phyloP scores from a whole-genome alignment of 1,140 invertebrate genomes.

The Aphaenogaster floridana region DNA sequence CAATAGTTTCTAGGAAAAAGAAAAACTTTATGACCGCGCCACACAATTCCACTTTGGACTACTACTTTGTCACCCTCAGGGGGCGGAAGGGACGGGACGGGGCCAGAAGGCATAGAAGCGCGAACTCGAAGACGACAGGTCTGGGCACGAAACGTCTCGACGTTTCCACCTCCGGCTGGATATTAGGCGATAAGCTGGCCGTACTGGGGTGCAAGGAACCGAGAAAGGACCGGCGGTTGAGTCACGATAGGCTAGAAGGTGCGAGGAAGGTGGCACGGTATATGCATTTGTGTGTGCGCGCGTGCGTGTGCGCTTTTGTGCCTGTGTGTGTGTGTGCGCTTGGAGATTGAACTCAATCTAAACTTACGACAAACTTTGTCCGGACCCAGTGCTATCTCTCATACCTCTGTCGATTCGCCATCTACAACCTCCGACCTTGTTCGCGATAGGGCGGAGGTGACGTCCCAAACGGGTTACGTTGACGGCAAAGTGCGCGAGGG shows the following conservation, averaged over 20 bases:
- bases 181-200: conserved; percentile 73
- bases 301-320: neutral
- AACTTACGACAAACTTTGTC: conserved; percentile 77
- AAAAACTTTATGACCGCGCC: conserved; percentile 9
- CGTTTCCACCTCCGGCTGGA: conserved; percentile 68
- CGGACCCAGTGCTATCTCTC: conserved; percentile 70
- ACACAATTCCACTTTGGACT: conserved; percentile 58
- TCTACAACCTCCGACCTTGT: conserved; percentile 71
- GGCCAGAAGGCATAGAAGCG: neutral
- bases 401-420: conserved; percentile 73
- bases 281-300: neutral
- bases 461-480: conserved; percentile 34
- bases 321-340: neutral
- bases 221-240: conserved; percentile 34
- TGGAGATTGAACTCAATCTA: conserved; percentile 80
- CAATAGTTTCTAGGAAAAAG: conserved; percentile 3
- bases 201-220: conserved; percentile 1
- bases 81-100: neutral
- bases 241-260: conserved; percentile 32
- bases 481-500: neutral
- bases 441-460: conserved; percentile 45
- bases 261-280: conserved; percentile 41
- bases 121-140: conserved; percentile 19
- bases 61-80: conserved; percentile 65
- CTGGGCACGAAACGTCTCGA: conserved; percentile 65